Evolutionary conservation across 2,888 invertebrate genomes (phyloP).

Genomic region (Pachycephus smyrnensis): DNA sequence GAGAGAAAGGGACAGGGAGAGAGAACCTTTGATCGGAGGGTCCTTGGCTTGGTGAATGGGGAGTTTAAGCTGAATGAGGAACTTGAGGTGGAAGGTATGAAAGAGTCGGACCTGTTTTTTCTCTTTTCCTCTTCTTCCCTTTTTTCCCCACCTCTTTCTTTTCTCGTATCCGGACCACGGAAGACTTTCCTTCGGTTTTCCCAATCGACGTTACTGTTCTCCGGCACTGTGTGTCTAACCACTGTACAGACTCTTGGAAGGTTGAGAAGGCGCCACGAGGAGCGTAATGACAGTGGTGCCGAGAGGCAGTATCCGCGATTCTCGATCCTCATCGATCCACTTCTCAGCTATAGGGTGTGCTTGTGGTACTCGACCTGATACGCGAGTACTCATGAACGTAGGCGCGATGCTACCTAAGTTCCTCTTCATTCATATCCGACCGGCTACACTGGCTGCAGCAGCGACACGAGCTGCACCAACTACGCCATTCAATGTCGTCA

Average conservation of each 20-base stretch:
- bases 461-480: not conserved
- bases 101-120: slow-evolving; percentile 1
- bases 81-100: not conserved
- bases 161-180: not conserved
- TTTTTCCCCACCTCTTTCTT: not conserved
- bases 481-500: not conserved
- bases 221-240: not conserved
- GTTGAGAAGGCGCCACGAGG: not conserved
- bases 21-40: slow-evolving; percentile 41
- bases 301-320: not conserved
- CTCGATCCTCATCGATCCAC: not conserved
- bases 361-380: not conserved
- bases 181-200: not conserved
- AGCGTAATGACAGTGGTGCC: not conserved
- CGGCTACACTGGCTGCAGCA: not conserved
- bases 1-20: slow-evolving; percentile 8
- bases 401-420: not conserved
- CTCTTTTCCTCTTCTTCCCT: not conserved
- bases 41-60: slow-evolving; percentile 44
- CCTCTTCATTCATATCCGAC: not conserved
- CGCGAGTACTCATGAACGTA: not conserved
- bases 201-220: not conserved
- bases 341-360: not conserved
- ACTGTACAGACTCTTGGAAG: not conserved
- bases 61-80: slow-evolving; percentile 42